A percentile compares a stretch with the other conserved stretches of the same genome.
Evolutionary conservation across 2,113 vertebrate species (phyloP).

Genomic region (Trematocara unimaculatum): DNA sequence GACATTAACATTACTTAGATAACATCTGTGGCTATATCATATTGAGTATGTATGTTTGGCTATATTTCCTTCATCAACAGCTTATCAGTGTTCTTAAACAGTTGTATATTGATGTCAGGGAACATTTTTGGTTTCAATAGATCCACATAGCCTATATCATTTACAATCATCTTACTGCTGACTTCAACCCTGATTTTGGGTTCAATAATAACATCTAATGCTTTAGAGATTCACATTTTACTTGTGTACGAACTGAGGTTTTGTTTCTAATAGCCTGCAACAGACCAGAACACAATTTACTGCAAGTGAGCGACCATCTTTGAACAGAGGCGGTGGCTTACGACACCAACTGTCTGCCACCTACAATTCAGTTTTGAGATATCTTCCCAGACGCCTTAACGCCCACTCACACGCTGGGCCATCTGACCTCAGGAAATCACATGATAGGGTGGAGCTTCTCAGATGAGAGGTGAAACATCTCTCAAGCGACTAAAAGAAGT

Average conservation of each 20-base stretch:
- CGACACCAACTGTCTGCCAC: not conserved
- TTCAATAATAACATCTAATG: not conserved
- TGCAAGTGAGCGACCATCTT: not conserved
- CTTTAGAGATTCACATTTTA: not conserved
- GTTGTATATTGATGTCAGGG: not conserved
- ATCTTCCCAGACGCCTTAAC: not conserved
- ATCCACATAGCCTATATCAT: not conserved
- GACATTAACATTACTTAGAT: not conserved
- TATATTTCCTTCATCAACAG: not conserved
- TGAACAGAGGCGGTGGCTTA: not conserved
- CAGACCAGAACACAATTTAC: not conserved
- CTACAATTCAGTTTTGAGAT: not conserved
- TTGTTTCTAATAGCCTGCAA: not conserved
- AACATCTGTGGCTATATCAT: not conserved
- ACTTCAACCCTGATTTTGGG: not conserved
- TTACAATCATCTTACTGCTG: not conserved
- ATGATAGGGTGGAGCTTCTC: not conserved
- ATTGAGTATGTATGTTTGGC: not conserved
- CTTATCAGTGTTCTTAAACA: not conserved
- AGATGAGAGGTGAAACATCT: no score
- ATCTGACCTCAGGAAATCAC: not conserved
- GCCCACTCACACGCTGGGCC: not conserved
- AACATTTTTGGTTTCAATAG: not conserved
- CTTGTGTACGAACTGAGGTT: not conserved
- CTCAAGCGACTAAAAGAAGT: no score